Conservation (phyloP, 2,113 vertebrate species). For the Acrocephalus kingi region DNA sequence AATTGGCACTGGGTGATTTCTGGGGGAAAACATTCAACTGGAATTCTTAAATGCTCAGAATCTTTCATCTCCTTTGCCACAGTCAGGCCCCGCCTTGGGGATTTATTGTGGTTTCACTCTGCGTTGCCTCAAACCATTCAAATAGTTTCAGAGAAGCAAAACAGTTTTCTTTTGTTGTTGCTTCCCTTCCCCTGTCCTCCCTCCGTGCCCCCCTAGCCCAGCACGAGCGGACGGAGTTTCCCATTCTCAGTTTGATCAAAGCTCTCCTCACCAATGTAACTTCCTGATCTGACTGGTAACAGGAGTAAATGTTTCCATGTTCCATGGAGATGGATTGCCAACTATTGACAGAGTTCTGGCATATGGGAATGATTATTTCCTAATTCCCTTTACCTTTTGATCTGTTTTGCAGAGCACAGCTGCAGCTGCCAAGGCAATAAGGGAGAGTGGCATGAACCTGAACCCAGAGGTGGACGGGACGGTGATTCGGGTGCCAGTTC, state of each 20-base stretch:
- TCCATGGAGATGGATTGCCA: constrained; percentile 82
- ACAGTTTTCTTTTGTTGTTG: constrained; percentile 74
- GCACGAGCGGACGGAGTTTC: constrained; percentile 67
- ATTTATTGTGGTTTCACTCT: constrained; percentile 77
- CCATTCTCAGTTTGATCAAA: constrained; percentile 85
- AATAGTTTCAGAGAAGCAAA: constrained; percentile 76
- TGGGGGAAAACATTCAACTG: constrained; percentile 70
- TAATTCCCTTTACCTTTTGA: constrained; percentile 81
- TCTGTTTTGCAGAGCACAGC: constrained; percentile 85
- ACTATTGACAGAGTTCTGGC: constrained; percentile 77
- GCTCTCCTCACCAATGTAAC: constrained; percentile 77
- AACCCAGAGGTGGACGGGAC: constrained; percentile 94
- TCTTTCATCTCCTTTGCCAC: constrained; percentile 79
- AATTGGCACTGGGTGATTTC: constrained; percentile 65
- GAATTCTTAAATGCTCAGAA: constrained; percentile 73
- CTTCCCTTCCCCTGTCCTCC: constrained; percentile 60
- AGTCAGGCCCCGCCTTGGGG: constrained; percentile 70
- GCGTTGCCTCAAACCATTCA: constrained; percentile 79
- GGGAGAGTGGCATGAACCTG: constrained; percentile 95
- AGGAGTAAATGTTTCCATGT: constrained; percentile 86
- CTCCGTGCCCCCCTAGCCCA: constrained; percentile 47
- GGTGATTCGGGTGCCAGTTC: constrained; percentile 91
- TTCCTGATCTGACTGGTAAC: constrained; percentile 83
- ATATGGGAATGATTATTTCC: constrained; percentile 88
- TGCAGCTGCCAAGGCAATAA: constrained; percentile 87